Evolutionary conservation across 2,797 vertebrate genomes (phyloP).

Genomic region (Dryobates pubescens): DNA sequence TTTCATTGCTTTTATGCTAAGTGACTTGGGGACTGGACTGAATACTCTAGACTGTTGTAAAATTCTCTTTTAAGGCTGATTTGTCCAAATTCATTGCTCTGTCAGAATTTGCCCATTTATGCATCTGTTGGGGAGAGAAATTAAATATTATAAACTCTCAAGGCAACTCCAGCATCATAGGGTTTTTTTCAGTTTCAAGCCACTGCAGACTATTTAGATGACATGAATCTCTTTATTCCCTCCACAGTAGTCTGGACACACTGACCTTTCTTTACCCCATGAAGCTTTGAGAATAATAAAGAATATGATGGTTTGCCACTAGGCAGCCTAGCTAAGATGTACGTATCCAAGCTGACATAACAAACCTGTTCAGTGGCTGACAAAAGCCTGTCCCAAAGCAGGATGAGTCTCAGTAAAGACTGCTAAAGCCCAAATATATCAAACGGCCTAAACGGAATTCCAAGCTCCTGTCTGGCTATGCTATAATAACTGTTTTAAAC

Average conservation of each 20-base stretch:
- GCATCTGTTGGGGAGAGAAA: neutral
- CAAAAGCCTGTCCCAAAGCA: neutral
- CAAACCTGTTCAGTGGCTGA: neutral
- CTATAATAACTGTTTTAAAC: neutral
- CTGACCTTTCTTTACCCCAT: neutral
- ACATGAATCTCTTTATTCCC: neutral
- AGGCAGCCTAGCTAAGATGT: neutral
- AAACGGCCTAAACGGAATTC: neutral
- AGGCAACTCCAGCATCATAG: neutral
- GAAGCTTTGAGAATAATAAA: neutral
- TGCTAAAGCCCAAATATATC: neutral
- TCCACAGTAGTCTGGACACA: neutral
- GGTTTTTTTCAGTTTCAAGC: neutral
- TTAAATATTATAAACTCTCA: slow-evolving; percentile 10
- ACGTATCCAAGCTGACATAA: neutral
- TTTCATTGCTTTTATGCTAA: slow-evolving; percentile 42
- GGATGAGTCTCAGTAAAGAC: neutral
- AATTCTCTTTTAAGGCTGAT: slow-evolving; percentile 19
- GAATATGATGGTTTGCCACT: neutral
- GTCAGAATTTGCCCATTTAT: slow-evolving; percentile 25
- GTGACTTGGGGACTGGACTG: neutral
- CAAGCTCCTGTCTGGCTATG: neutral
- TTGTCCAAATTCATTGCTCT: slow-evolving; percentile 20
- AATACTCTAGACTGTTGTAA: neutral
- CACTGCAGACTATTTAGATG: neutral